phyloP scores from a whole-genome alignment of 2,797 vertebrate species.

The Myotis pilosus region DNA sequence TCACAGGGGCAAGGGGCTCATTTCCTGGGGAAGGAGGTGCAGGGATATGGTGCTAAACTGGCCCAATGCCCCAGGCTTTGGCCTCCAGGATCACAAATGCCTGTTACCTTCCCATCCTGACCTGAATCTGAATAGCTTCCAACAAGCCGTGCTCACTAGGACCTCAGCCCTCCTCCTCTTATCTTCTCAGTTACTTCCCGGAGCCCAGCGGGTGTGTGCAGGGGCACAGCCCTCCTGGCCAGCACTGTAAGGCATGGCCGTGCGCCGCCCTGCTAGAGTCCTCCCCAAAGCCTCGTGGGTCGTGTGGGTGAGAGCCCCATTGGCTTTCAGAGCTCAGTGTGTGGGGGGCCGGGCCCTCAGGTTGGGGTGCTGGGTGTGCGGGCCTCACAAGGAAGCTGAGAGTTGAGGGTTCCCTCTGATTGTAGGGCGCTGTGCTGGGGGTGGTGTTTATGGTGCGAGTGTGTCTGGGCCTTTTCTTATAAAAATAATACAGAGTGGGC shows the following conservation, averaged over 20 bases:
- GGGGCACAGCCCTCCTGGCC: background rate
- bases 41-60: background rate
- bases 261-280: background rate
- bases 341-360: background rate
- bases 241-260: accelerated
- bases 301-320: background rate
- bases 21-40: background rate
- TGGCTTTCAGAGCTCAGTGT: background rate
- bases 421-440: background rate
- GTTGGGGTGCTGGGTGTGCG: background rate
- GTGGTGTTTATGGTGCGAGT: background rate
- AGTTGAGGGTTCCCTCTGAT: background rate
- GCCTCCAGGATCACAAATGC: background rate
- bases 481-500: background rate
- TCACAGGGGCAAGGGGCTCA: background rate
- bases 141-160: background rate
- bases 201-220: background rate
- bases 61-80: background rate
- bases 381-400: background rate
- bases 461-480: background rate
- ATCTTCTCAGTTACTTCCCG: background rate
- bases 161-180: too few species aligned
- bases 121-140: background rate
- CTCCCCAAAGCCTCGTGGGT: background rate
- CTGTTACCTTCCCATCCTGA: background rate